Evolutionary conservation across 2,113 vertebrate genomes (phyloP), one percentile per base, ranked within the genome.

Genomic region (Microtus pennsylvanicus): DNA sequence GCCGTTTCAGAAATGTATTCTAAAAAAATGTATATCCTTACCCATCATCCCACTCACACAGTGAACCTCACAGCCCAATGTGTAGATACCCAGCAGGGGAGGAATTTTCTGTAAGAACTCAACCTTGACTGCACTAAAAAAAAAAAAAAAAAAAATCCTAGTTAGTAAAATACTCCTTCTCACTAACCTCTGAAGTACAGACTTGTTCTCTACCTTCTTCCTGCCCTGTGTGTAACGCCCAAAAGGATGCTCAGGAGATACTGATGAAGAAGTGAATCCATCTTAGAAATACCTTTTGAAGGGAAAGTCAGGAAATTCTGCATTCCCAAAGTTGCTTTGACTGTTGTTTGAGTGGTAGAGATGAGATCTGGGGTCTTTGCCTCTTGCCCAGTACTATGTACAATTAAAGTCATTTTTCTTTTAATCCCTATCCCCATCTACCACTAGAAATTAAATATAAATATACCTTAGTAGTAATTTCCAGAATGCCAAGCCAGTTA

Each of bases 361-460:
- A 85, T 89, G 70, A 70, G 6, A 35, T 47, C 30, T 58, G 28
- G 19, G 47, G 42, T 67, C 21, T 77, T 80, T 90, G 55, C 63
- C 22, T 74, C 24, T 24, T 93, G 7, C 12, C 11, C 24, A 45
- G 70, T 45, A 87, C 35, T 75, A 30, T 61, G 38, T 67, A 82
- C 50, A 14, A 19, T 17, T 47, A 14, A 93, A 80, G 11, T n/a
- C 67, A 70, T 52, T 67, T 65, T 85, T 80, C 67, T 82, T 55
- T 67, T 70, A 47, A 81, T 12, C 14, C 28, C 11, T 67, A 5
- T 87, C 11, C 1, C 35, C 47, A 94, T 22, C 3, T 24, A 13
- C 38, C 35, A 61, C 42, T 85, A 55, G 58, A 96, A 93, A 72
- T 52, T 38, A 90, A 90, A 38, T 69, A 69, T 28, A 90, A 90